phyloP scores from a whole-genome alignment of 2,797 vertebrate species.

The Betta splendens region DNA sequence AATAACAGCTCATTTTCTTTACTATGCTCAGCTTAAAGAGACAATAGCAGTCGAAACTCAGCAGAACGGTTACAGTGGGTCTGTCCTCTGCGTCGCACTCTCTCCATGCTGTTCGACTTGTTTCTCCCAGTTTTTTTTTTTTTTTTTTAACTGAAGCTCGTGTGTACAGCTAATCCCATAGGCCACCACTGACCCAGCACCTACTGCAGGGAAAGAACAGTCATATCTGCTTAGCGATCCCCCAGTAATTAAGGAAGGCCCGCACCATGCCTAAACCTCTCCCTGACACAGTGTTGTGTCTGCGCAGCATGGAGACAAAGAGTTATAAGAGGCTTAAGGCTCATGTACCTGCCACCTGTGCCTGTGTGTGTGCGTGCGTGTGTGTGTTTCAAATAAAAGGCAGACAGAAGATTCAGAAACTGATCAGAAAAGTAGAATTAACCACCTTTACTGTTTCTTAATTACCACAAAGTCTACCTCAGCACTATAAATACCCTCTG shows the following conservation, averaged over 20 bases:
- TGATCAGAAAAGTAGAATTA: constrained; percentile 67
- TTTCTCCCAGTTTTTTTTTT: constrained; percentile 42
- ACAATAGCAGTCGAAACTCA: no score
- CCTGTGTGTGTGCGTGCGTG: constrained; percentile 12
- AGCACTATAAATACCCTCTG: constrained; percentile 70
- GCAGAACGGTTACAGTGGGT: no score
- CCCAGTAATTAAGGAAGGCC: constrained; percentile 81
- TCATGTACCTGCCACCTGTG: constrained; percentile 58
- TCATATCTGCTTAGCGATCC: constrained; percentile 77
- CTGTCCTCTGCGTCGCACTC: constrained; percentile 18
- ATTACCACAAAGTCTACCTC: constrained; percentile 76
- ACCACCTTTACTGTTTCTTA: constrained; percentile 75
- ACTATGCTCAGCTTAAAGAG: no score
- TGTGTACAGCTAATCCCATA: constrained; percentile 70
- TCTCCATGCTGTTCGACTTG: constrained; percentile 21
- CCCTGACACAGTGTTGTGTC: constrained; percentile 76
- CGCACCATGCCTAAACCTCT: constrained; percentile 82
- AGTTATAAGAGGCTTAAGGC: constrained; percentile 80
- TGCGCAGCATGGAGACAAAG: constrained; percentile 71
- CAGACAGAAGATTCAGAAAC: constrained; percentile 51
- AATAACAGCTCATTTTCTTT: no score
- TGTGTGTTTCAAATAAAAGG: constrained; percentile 35
- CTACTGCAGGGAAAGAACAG: constrained; percentile 60
- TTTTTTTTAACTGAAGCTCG: constrained; percentile 51
- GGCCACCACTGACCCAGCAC: constrained; percentile 74